Evolutionary conservation across 1,140 invertebrate genomes (phyloP).

Genomic region (Eupristina koningsbergeri): DNA sequence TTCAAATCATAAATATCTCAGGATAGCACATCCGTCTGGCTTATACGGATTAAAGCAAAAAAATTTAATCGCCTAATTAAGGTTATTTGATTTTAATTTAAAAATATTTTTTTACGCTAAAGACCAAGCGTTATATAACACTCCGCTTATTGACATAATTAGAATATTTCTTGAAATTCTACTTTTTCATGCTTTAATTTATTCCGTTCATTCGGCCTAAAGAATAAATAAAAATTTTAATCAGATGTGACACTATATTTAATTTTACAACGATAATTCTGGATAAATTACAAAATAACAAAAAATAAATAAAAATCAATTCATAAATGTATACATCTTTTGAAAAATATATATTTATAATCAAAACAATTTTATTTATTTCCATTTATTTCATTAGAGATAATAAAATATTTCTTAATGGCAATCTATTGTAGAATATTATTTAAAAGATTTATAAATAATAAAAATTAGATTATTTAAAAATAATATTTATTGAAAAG

Average conservation of each 20-base stretch:
- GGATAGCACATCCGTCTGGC: background rate
- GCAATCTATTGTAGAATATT: background rate
- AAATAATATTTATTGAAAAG: background rate
- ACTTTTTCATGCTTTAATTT: background rate
- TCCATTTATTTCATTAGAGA: background rate
- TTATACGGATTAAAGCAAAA: background rate
- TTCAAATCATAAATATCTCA: background rate
- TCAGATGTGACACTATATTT: background rate
- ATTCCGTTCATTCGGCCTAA: background rate
- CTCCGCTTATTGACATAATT: background rate
- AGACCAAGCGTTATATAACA: background rate
- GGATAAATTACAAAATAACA: too few relatives aligned
- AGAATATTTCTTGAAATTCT: background rate
- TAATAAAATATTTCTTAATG: background rate
- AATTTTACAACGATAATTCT: background rate
- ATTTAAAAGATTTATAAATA: background rate
- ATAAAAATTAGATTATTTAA: background rate
- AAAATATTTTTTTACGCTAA: background rate
- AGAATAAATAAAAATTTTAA: background rate
- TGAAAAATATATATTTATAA: background rate
- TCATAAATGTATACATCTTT: background rate
- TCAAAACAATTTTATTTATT: background rate
- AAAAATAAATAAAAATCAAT: too few relatives aligned
- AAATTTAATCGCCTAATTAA: background rate
- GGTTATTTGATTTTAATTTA: background rate